Evolutionary conservation across 2,113 vertebrate species (phyloP).

Genomic region (Semnopithecus entellus): DNA sequence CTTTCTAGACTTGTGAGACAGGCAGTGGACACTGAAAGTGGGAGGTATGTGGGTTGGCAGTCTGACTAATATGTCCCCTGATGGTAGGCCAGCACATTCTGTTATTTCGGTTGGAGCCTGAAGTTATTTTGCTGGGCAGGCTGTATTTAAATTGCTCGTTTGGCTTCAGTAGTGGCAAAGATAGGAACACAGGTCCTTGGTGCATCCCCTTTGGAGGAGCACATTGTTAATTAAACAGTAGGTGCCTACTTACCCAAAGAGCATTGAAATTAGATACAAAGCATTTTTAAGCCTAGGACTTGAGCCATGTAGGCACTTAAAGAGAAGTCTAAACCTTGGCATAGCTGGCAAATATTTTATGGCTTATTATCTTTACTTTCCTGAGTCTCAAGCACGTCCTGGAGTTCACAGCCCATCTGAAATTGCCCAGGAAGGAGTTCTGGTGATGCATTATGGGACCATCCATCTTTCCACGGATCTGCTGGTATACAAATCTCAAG

Average conservation of each 20-base stretch:
- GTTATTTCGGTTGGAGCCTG: neutral
- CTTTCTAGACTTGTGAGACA: neutral
- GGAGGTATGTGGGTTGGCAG: neutral
- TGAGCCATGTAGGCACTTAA: conserved; percentile 15
- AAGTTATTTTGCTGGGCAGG: neutral
- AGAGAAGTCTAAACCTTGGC: neutral
- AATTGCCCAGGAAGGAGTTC: neutral
- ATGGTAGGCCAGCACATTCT: neutral
- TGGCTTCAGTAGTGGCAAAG: neutral
- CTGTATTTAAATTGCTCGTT: neutral
- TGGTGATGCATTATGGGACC: neutral
- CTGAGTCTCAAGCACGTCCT: neutral
- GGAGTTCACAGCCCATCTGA: neutral
- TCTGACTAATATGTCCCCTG: neutral
- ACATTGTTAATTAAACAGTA: neutral
- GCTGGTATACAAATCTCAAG: neutral
- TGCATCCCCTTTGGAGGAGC: neutral
- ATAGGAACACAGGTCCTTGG: neutral
- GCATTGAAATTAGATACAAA: neutral
- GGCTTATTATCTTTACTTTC: conserved; percentile 16
- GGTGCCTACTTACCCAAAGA: neutral
- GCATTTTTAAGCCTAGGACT: neutral
- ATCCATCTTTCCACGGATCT: neutral
- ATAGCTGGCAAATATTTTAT: neutral
- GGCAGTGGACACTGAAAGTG: neutral